Evolutionary conservation across 2,888 invertebrate genomes (phyloP).

Genomic region (Bhutanitis thaidina): DNA sequence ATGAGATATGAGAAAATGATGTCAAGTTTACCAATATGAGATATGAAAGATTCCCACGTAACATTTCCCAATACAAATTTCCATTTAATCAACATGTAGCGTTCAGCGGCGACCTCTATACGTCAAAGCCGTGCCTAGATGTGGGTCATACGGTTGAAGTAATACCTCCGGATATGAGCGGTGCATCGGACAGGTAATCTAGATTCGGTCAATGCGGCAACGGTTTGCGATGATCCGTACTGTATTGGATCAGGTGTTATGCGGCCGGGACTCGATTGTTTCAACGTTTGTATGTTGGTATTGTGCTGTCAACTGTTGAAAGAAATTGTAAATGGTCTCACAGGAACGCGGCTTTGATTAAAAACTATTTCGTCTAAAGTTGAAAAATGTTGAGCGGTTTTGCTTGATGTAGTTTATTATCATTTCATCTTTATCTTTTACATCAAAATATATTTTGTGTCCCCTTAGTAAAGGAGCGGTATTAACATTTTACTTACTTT

Average conservation of each 20-base stretch:
- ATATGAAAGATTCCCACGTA: not conserved
- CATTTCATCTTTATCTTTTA: too few species aligned
- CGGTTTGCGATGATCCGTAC: constrained; percentile 2
- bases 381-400: not conserved
- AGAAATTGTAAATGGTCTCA: not conserved
- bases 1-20: too few species aligned
- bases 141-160: constrained; percentile 13
- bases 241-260: constrained; percentile 4
- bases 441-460: too few species aligned
- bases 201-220: not conserved
- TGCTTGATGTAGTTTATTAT: not conserved
- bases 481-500: too few species aligned
- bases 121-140: constrained; percentile 5
- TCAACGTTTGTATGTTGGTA: not conserved
- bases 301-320: not conserved
- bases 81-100: constrained; percentile 5
- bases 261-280: constrained; percentile 9
- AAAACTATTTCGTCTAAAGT: not conserved
- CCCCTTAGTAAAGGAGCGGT: too few species aligned
- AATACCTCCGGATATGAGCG: constrained; percentile 2
- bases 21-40: too few species aligned
- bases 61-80: not conserved
- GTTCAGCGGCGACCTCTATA: constrained; percentile 8
- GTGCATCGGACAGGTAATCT: constrained; percentile 19
- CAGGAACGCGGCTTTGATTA: not conserved